phyloP scores from a whole-genome alignment of 2,113 vertebrate species.

The Lampris megalopsis region DNA sequence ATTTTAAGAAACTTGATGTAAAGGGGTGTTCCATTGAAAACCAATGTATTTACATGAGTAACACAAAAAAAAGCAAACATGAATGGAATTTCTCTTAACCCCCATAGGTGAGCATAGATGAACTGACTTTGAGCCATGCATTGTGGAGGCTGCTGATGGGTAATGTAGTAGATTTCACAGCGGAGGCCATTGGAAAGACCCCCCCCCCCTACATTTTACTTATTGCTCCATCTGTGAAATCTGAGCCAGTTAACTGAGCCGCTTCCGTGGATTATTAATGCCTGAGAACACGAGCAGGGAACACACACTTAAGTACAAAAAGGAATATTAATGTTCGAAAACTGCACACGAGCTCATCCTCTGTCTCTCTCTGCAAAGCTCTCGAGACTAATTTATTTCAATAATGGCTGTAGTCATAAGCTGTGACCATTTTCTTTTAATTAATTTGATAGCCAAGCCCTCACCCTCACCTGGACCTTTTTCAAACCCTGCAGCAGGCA shows the following conservation, averaged over 20 bases:
- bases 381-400: background rate
- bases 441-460: background rate
- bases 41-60: too few species aligned
- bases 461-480: background rate
- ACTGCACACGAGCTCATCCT: background rate
- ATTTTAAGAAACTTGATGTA: too few species aligned
- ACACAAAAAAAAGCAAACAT: too few species aligned
- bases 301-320: constrained; percentile 25
- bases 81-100: too few species aligned
- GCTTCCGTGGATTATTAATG: constrained; percentile 72
- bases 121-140: background rate
- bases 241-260: constrained; percentile 66
- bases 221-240: constrained; percentile 58
- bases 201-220: constrained; percentile 41
- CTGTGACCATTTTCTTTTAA: background rate
- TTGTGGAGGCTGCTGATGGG: constrained; percentile 20
- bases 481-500: background rate
- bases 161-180: constrained; percentile 20
- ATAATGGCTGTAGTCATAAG: background rate
- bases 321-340: constrained; percentile 25
- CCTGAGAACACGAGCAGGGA: constrained; percentile 57
- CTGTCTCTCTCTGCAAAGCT: background rate
- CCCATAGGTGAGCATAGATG: too few species aligned
- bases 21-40: too few species aligned
- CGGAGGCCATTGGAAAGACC: constrained; percentile 52